Conservation (phyloP, 2,797 vertebrate genomes). For the Gadopsis marmoratus region DNA sequence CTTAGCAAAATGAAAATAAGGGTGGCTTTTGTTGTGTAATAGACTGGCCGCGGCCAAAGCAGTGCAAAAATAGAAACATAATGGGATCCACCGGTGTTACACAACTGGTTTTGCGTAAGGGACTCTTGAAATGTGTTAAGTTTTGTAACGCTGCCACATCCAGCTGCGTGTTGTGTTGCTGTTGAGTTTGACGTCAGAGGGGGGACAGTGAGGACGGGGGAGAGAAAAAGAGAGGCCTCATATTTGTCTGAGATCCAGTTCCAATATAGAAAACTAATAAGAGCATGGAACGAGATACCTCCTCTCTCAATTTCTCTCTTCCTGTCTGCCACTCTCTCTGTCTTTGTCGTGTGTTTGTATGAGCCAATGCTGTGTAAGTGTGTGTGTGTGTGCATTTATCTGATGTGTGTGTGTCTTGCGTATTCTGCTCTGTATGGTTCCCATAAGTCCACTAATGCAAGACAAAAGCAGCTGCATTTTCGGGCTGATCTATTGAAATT, state of each 20-base stretch:
- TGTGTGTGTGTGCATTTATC: not conserved
- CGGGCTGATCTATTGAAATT: not conserved
- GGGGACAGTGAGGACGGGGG: not conserved
- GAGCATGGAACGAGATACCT: conserved; percentile 43
- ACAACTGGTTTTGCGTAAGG: conserved; percentile 71
- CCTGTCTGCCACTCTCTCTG: conserved; percentile 8
- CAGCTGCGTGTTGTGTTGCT: conserved; percentile 59
- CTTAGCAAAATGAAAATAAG: conserved; percentile 51
- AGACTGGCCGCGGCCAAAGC: conserved; percentile 48
- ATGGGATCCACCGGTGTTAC: conserved; percentile 72
- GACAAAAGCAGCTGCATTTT: not conserved
- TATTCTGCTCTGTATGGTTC: not conserved
- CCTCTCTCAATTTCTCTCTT: not conserved
- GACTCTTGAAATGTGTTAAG: conserved; percentile 73
- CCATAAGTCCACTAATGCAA: not conserved
- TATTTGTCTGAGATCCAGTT: conserved; percentile 42
- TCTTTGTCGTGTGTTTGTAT: conserved; percentile 1
- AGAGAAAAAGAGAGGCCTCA: conserved; percentile 14
- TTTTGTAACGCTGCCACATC: conserved; percentile 62
- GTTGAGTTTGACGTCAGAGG: conserved; percentile 72
- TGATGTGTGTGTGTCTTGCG: not conserved
- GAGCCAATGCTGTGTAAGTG: not conserved
- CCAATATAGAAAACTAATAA: conserved; percentile 40
- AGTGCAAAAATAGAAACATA: conserved; percentile 73
- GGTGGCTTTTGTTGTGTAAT: conserved; percentile 69